Evolutionary conservation across 2,888 invertebrate species (phyloP), one percentile per base, ranked within the genome.

Genomic region (Eristalinus sepulchralis): DNA sequence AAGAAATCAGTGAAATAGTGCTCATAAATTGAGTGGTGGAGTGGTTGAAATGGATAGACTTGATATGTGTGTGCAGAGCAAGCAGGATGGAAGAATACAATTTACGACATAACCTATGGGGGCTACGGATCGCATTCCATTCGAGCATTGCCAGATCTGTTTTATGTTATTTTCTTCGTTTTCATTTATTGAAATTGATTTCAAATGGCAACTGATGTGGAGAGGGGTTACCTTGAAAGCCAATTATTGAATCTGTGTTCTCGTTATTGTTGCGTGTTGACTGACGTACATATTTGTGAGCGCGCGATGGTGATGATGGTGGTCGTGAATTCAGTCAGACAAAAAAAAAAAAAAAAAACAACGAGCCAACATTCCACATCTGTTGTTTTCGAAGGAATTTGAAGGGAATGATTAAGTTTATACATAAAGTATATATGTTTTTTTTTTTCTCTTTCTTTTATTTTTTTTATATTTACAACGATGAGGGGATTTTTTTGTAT

Each of bases 81-180:
- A 86, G 62, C 33, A 71, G 57, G 83, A 68, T 63, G 34, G 78
- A 62, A 20, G 33, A 60, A 64, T 70, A 83, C 86, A 86, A 86
- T 86, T 86, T 86, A 79, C 83, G 78, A 86, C 83, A 83, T 86
- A 86, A 86, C 83, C 78, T 83, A 86, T 83, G 86, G 83, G 86
- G 86, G 75, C 86, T 86, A 79, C 73, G 75, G 67, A 79, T 78
- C 83, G 79, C 86, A 86, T 86, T 86, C 86, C 86, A 75, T 39
- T 70, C 36, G 53, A 75, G 86, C 60, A 71, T 47, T 86, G 86
- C 86, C 86, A 86, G 78, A 71, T 55, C 1, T 17, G 10, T 62
- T 71, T 53, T 27, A 3, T 57, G 39, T 31, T 47, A 17, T 6
- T 63, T 59, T 20, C 17, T 5, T 53, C 60, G 31, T 31, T 79